Evolutionary conservation across 2,888 invertebrate species (phyloP).

Genomic region (Nomada fucata): DNA sequence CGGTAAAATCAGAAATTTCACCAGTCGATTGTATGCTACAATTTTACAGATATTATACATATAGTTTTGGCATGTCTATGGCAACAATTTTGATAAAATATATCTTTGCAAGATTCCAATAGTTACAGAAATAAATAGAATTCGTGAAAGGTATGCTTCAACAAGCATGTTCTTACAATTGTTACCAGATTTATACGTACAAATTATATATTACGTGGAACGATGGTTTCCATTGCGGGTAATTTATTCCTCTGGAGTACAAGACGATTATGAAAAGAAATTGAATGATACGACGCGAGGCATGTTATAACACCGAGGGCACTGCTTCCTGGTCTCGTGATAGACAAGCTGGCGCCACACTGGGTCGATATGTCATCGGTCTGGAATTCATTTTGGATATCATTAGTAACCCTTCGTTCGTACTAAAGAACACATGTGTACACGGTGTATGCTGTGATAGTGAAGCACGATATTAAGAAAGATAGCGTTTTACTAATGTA

Average conservation of each 20-base stretch:
- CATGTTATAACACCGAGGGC: conserved; percentile 1
- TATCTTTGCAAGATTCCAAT: too few species aligned
- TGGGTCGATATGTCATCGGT: conserved; percentile 78
- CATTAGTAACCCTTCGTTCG: conserved; percentile 21
- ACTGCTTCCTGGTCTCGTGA: conserved; percentile 65
- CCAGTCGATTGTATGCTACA: too few species aligned
- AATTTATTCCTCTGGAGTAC: neutral
- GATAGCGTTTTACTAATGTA: neutral
- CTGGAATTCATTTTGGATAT: conserved; percentile 64
- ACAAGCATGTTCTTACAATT: too few species aligned
- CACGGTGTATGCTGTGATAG: neutral
- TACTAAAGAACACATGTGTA: neutral
- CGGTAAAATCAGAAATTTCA: too few species aligned
- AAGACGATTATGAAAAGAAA: neutral
- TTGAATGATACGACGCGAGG: neutral
- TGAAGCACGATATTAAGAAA: neutral
- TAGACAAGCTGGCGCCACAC: conserved; percentile 73
- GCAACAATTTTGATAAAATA: too few species aligned
- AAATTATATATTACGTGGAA: neutral
- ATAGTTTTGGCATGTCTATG: too few species aligned
- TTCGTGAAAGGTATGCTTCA: neutral
- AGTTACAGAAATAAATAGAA: too few species aligned
- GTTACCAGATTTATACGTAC: too few species aligned
- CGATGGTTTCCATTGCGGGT: neutral
- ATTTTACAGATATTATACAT: too few species aligned